These are phyloP conservation scores for Rallus crepitans DNA, from an alignment of 2,797 vertebrate species.

Conservation along the genomic window DNA sequence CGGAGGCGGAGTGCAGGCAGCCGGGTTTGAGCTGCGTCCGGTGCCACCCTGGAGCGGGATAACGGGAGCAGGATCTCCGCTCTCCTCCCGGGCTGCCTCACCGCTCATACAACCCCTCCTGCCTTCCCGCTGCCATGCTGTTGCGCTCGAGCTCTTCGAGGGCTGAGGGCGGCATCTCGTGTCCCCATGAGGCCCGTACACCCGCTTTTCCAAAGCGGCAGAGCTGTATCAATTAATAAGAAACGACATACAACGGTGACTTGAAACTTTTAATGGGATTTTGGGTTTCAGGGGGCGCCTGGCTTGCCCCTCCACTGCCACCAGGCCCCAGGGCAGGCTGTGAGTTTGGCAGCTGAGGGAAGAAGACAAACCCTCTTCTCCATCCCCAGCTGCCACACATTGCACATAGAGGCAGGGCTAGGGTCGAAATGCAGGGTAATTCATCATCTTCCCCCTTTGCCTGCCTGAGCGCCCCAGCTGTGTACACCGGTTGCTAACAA, in stretches of 20 bases:
- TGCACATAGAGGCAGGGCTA: rapidly evolving
- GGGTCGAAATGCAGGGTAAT: neutral
- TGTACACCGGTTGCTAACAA: conserved; percentile 41
- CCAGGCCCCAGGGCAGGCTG: rapidly evolving
- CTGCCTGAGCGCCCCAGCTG: neutral
- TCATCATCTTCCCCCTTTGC: neutral
- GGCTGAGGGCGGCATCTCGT: neutral
- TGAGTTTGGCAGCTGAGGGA: neutral
- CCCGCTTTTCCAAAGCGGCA: neutral
- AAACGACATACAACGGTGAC: neutral
- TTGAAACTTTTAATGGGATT: neutral
- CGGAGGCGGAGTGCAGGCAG: neutral
- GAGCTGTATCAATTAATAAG: neutral
- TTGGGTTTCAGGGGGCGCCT: rapidly evolving
- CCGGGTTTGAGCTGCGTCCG: rapidly evolving
- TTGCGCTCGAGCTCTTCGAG: rapidly evolving
- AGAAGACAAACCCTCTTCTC: neutral
- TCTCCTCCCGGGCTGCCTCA: rapidly evolving
- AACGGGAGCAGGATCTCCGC: rapidly evolving
- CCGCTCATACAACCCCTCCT: neutral
- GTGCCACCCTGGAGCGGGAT: neutral
- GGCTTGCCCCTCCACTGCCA: rapidly evolving
- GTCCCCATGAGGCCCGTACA: rapidly evolving
- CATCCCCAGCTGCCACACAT: neutral
- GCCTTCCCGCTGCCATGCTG: too few species aligned